phyloP scores from a whole-genome alignment of 1,140 invertebrate genomes.

The Drosophila rhopaloa region DNA sequence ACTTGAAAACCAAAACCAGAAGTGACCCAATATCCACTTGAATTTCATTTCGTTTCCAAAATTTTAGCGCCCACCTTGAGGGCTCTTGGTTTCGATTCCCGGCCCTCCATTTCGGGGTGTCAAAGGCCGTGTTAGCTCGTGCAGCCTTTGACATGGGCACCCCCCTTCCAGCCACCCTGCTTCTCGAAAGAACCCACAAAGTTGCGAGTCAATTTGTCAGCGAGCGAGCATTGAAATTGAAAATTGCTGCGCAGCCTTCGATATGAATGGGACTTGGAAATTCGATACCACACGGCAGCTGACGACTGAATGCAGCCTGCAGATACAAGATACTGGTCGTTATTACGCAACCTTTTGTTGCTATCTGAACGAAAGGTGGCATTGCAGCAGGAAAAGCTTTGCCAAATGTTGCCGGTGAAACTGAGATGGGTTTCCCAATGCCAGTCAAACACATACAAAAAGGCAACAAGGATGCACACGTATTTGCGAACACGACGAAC shows the following conservation, averaged over 20 bases:
- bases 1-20: conserved; percentile 73
- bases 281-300: conserved; percentile 61
- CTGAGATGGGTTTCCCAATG: conserved; percentile 1
- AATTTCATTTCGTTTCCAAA: conserved; percentile 72
- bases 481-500: not conserved
- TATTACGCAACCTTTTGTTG: conserved; percentile 62
- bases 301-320: conserved; percentile 45
- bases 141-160: conserved; percentile 53
- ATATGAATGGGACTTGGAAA: conserved; percentile 65
- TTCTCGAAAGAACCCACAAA: conserved; percentile 41
- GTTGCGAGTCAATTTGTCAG: conserved; percentile 77
- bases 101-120: conserved; percentile 42
- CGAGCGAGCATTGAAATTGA: conserved; percentile 62
- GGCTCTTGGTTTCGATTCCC: conserved; percentile 15
- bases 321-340: conserved; percentile 15
- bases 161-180: conserved; percentile 1
- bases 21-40: conserved; percentile 70
- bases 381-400: conserved; percentile 17
- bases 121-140: conserved; percentile 71
- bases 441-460: not conserved
- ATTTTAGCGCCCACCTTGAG: conserved; percentile 54
- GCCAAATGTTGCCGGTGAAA: not conserved
- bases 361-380: conserved; percentile 13
- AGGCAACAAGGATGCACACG: not conserved
- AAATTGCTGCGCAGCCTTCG: conserved; percentile 60